Conservation (phyloP, 1,140 invertebrate genomes). For the Caerostris darwini region DNA sequence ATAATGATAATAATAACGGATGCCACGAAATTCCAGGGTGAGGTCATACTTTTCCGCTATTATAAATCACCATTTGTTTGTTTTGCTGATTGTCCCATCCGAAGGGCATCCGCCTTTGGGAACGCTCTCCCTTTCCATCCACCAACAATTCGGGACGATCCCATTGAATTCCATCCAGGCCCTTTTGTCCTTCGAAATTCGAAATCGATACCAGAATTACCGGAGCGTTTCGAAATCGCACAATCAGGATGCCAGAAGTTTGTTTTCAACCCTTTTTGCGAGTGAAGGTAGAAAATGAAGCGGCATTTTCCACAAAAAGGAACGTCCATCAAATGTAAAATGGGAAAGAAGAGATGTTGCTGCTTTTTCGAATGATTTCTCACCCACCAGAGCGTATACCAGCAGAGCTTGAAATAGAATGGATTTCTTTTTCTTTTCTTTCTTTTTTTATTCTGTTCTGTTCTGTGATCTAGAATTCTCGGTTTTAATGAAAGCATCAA, state of each 20-base stretch:
- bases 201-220: neutral
- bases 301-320: neutral
- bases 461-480: neutral
- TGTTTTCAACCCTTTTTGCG: neutral
- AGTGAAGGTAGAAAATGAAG: neutral
- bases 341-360: neutral
- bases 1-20: neutral
- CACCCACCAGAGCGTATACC: slow-evolving; percentile 24
- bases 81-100: neutral
- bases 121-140: neutral
- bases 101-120: neutral
- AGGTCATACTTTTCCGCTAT: neutral
- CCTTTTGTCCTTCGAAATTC: slow-evolving; percentile 29
- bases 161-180: neutral
- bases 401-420: neutral
- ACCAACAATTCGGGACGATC: neutral
- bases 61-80: slow-evolving; percentile 18
- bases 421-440: neutral
- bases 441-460: neutral
- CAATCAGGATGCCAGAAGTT: slow-evolving; percentile 3
- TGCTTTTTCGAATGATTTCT: slow-evolving; percentile 44
- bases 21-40: neutral
- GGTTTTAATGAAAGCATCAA: slow-evolving; percentile 23
- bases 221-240: slow-evolving; percentile 12
- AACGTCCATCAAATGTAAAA: slow-evolving; percentile 15